Evolutionary conservation across 2,113 vertebrate species (phyloP), one percentile per base, ranked within the genome.

Genomic region (Microtus oregoni): DNA sequence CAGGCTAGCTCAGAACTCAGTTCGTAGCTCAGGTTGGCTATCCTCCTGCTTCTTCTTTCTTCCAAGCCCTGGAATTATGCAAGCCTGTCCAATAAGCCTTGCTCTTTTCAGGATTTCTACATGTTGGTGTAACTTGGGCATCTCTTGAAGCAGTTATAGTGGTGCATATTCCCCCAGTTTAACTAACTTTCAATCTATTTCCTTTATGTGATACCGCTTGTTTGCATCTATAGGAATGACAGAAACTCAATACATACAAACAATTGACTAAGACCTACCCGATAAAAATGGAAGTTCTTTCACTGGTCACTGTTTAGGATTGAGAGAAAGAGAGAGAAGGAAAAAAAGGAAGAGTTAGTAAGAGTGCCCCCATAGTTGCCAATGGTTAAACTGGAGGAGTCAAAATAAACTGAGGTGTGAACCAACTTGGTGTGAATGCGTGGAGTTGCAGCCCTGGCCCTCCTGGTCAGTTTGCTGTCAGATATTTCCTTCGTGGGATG

Each of bases 401-500:
- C 55, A 63, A 85, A 75, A 24, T 61, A 86, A 83, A 79, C 55
- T 75, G 55, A 2, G 13, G 1, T 86, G 20, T 81, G 9, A 94
- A 63, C 47, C 92, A 73, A 92, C 86, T 82, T 70, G 61, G 61
- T 38, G 20, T 67, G 58, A 83, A 19, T 4, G 20, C 1, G 2
- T 26, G 44, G 3, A 26, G 7, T 38, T 92, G 67, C 30, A 76
- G 61, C 9, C 47, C 30, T 83, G 67, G n/a, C 44, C n/a, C 35
- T 58, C 28, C 10, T 90, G 19, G 38, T 65, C 26, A 70, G 52
- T 41, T 58, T 58, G 19, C 58, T 58, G 58, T 91, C 32, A 75
- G 55, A 0, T 41, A 81, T 61, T 87, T 94, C 76, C 95, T 92
- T 77, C 20, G 67, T 38, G 38, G 92, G 75, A 96, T 93, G n/a